These are phyloP conservation scores for Plebejus melissa DNA, from an alignment of 2,888 invertebrate species.

Conservation along the genomic window DNA sequence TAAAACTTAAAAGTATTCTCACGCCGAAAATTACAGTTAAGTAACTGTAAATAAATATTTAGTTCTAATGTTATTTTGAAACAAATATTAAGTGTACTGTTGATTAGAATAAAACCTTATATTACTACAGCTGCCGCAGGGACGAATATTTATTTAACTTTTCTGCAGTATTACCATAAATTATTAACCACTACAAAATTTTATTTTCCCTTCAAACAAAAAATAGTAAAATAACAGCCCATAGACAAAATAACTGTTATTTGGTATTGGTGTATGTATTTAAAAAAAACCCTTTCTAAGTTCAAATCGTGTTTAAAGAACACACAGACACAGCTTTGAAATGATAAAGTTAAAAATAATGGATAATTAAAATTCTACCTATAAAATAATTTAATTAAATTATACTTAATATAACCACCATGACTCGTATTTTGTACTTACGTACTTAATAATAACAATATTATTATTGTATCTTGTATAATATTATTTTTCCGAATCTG, in stretches of 20 bases:
- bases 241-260: too few species aligned
- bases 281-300: too few species aligned
- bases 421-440: background rate
- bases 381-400: conserved; percentile 1
- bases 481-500: background rate
- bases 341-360: background rate
- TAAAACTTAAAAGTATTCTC: background rate
- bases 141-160: too few species aligned
- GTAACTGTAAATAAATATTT: background rate
- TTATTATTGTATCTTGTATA: background rate
- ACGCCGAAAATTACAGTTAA: background rate
- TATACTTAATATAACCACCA: background rate
- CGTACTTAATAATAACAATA: background rate
- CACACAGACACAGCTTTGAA: background rate
- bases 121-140: too few species aligned
- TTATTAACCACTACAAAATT: too few species aligned
- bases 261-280: too few species aligned
- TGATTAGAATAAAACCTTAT: too few species aligned
- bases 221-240: too few species aligned
- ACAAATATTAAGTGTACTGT: too few species aligned
- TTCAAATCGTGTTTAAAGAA: background rate
- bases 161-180: too few species aligned
- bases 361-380: background rate
- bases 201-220: too few species aligned
- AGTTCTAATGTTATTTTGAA: background rate